Evolutionary conservation across 2,113 vertebrate genomes (phyloP).

Genomic region (Tragelaphus scriptus): DNA sequence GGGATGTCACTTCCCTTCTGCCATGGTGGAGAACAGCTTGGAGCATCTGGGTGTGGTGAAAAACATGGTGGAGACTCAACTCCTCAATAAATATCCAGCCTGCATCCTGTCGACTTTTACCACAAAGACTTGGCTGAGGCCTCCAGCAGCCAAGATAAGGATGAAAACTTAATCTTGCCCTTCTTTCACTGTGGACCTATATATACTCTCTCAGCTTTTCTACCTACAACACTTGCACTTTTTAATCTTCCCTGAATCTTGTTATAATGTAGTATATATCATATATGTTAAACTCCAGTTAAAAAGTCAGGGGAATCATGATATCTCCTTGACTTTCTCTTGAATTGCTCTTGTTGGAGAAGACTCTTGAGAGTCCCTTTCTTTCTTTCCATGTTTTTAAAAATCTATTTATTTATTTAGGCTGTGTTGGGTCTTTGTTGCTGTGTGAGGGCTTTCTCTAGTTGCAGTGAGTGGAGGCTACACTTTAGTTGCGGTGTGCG

Average conservation of each 20-base stretch:
- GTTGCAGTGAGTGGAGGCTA: not conserved
- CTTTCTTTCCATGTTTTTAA: not conserved
- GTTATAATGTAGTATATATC: not conserved
- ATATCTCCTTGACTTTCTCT: not conserved
- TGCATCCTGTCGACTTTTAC: not conserved
- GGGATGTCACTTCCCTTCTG: not conserved
- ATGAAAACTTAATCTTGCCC: not conserved
- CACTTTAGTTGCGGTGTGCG: rapidly evolving
- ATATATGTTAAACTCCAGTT: not conserved
- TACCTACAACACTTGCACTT: not conserved
- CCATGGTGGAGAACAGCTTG: not conserved
- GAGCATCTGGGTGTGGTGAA: not conserved
- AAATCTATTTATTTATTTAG: not conserved
- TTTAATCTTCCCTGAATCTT: not conserved
- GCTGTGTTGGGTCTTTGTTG: not conserved
- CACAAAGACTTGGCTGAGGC: not conserved
- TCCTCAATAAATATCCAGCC: not conserved
- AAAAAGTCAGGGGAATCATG: not conserved
- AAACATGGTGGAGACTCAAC: not conserved
- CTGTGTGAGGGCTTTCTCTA: not conserved
- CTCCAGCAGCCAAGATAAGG: not conserved
- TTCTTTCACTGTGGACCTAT: not conserved
- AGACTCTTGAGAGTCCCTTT: no score
- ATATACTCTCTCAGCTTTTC: not conserved
- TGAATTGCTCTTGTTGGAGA: not conserved